Percentiles rank a stretch among this genome's conserved stretches.
phyloP scores from a whole-genome alignment of 2,113 vertebrate species.

The Australoheros scitulus region DNA sequence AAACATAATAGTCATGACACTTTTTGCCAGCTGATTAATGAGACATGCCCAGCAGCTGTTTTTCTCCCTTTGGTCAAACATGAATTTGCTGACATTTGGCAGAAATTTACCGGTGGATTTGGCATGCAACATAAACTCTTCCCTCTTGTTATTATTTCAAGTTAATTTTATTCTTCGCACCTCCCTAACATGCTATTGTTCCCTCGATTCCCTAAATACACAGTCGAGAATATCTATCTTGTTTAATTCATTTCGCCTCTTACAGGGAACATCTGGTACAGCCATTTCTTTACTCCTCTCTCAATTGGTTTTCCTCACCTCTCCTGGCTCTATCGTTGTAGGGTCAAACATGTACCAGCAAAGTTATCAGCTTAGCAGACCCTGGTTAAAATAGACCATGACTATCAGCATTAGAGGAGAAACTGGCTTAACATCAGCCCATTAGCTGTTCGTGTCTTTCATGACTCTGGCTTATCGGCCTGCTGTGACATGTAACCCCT shows the following conservation, averaged over 20 bases:
- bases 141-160: slow-evolving; percentile 29
- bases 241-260: slow-evolving; percentile 36
- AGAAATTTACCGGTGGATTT: slow-evolving; percentile 26
- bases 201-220: background rate
- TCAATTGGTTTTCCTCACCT: slow-evolving; percentile 47
- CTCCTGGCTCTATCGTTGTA: slow-evolving; percentile 2
- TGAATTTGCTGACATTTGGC: slow-evolving; percentile 18
- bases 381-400: slow-evolving; percentile 63
- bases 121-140: slow-evolving; percentile 36
- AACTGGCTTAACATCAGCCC: slow-evolving; percentile 36
- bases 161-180: slow-evolving; percentile 19
- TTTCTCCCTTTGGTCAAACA: slow-evolving; percentile 5
- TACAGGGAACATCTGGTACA: slow-evolving; percentile 19
- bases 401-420: slow-evolving; percentile 56
- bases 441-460: slow-evolving; percentile 39
- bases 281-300: slow-evolving; percentile 7
- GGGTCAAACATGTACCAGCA: slow-evolving; percentile 18
- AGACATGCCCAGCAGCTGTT: slow-evolving; percentile 24
- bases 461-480: slow-evolving; percentile 48
- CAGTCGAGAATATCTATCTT: background rate
- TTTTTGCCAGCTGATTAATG: slow-evolving; percentile 48
- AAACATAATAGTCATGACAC: slow-evolving; percentile 27
- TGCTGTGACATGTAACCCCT: slow-evolving; percentile 11
- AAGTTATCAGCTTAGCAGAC: slow-evolving; percentile 49
- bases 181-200: slow-evolving; percentile 21